Base-by-base conservation (phyloP, 2,797 vertebrate genomes). In the Clarias pachynema region DNA sequence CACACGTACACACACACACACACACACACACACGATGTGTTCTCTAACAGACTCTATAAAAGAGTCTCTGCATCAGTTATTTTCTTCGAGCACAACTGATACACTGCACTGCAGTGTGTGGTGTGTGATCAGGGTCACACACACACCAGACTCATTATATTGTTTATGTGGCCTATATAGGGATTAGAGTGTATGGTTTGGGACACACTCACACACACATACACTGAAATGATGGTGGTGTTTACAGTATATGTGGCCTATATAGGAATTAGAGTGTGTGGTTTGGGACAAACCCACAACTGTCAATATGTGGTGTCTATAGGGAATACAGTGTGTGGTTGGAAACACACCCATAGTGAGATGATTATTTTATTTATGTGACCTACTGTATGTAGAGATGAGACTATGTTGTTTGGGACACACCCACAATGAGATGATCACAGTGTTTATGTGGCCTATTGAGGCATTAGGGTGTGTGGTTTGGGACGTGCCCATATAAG, bases 1-100 rank as follows among this genome's bases (percentile, higher is more conserved):
- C 29, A 72, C 65, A 53, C 40, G n/a, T n/a, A 74, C 24, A 29
- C n/a, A 74, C 72, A 74, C 72, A 73, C 72, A 73, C 44, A 74
- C 44, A 74, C 40, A 53, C 15, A n/a, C 37, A 72, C 37, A 72
- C 34, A 72, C 40, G 0, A 49, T 49, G 2, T 49, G 1, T 24
- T 31, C 40, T 34, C 12, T 40, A 79, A 62, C 57, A 60, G 31
- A 79, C 75, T 79, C 75, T 62, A 14, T 60, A 37, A 79, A 79
- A 79, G 75, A 79, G 75, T 60, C 10, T 40, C 53, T 59, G 75
- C 20, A 1, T 60, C 29, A 77, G 53, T 59, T 77, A 59, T 77
- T 77, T 53, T 77, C 73, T 77, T 10, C 2, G 10, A 78, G 60
- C 20, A 59, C 15, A 78, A 60, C 29, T 78, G 75, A 78, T 78